These are phyloP conservation scores for Speoplatyrhinus poulsoni DNA, from an alignment of 2,113 vertebrate genomes.

Conservation along the genomic window DNA sequence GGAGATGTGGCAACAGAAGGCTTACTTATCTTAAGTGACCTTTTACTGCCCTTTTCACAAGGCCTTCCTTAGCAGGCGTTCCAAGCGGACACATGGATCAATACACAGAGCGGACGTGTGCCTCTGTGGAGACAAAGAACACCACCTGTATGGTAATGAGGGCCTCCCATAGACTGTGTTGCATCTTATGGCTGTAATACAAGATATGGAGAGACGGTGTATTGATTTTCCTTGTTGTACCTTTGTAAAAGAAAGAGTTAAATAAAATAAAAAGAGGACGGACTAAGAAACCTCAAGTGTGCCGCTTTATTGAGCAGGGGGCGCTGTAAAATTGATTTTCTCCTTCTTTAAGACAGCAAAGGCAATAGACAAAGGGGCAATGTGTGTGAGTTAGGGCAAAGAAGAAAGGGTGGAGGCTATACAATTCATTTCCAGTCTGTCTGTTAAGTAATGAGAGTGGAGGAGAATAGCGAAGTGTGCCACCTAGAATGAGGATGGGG, in stretches of 20 bases:
- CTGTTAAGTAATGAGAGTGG: constrained; percentile 64
- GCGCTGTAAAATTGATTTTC: constrained; percentile 75
- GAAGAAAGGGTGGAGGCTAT: constrained; percentile 52
- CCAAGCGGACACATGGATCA: constrained; percentile 59
- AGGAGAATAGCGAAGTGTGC: constrained; percentile 35
- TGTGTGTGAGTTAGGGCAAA: constrained; percentile 38
- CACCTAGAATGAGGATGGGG: constrained; percentile 17
- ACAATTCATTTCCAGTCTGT: constrained; percentile 63
- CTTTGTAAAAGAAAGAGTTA: neutral
- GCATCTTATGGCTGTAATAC: neutral
- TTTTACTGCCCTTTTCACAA: constrained; percentile 42
- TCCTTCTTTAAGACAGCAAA: constrained; percentile 57
- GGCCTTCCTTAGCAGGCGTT: constrained; percentile 10
- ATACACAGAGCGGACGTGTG: constrained; percentile 58
- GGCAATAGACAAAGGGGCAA: constrained; percentile 54
- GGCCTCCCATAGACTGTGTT: constrained; percentile 28
- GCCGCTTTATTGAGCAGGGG: constrained; percentile 39
- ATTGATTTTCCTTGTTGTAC: constrained; percentile 3
- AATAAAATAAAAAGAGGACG: neutral
- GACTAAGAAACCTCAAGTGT: constrained; percentile 36
- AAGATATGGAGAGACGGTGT: neutral
- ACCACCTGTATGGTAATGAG: constrained; percentile 75
- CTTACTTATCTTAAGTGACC: constrained; percentile 71
- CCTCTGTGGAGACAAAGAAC: constrained; percentile 55
- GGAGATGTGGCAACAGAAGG: constrained; percentile 69